Evolutionary conservation across 2,888 invertebrate species (phyloP), one percentile per base, ranked within the genome.

Genomic region (Idaea biselata): DNA sequence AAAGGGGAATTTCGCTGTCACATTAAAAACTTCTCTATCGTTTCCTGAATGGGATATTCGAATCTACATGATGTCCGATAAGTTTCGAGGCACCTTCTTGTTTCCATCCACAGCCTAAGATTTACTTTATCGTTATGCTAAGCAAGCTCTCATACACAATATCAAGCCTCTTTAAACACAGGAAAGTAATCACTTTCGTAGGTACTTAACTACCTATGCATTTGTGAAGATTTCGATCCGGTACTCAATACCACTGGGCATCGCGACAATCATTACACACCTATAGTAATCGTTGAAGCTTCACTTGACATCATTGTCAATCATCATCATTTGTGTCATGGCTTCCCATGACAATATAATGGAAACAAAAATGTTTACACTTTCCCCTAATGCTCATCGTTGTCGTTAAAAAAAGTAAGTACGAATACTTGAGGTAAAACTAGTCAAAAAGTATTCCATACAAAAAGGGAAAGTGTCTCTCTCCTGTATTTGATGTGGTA

Each of bases 61-160:
- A 25, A 25, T 25, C 5, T 3, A 25, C 25, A 25, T 25, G 5
- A 25, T n/a, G 25, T 25, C 25, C 1, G 1, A 25, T 25, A 25
- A 25, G 25, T 25, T 16, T 53, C 53, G 14, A 61, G 81, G 16
- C 63, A 68, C n/a, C n/a, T n/a, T n/a, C n/a, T 60, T 81, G 73
- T 16, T 44, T 8, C 6, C 16, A 66, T 78, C 78, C 64, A 53
- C 58, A 82, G 53, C 56, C 76, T 66, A 68, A 54, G 18, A 58
- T 25, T 25, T 25, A 25, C 1, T 25, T 5, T 3, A 1, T 25
- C 5, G 25, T 3, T 25, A 25, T 25, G 25, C 25, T 25, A 25
- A 25, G 25, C 25, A 25, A 25, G 25, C 25, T 25, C 25, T 25
- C 25, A 25, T 3, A 25, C 25, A 25, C 1, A 33, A 11, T 11